Conservation (phyloP, 1,140 invertebrate species). For the Helicorthomorpha holstii region DNA sequence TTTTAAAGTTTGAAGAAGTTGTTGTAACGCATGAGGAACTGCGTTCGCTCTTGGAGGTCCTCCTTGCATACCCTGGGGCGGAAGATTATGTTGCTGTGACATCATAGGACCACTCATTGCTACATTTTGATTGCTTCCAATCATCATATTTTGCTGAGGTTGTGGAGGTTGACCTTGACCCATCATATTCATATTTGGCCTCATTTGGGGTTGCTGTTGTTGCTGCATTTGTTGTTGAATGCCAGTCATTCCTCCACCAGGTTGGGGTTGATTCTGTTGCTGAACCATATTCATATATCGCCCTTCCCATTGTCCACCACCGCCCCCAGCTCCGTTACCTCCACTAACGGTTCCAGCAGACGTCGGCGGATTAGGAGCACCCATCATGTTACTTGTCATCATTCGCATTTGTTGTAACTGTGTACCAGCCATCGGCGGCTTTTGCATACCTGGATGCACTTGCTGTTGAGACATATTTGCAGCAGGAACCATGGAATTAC, state of each 20-base stretch:
- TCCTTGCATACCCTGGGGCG: constrained; percentile 11
- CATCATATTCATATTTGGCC: constrained; percentile 4
- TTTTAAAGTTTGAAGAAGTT: constrained; percentile 72
- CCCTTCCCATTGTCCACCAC: constrained; percentile 3
- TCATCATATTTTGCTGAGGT: constrained; percentile 15
- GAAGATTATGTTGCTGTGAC: constrained; percentile 5
- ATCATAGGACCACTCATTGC: constrained; percentile 24
- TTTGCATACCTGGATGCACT: constrained; percentile 2
- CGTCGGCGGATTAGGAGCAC: too few species aligned
- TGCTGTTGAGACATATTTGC: constrained; percentile 1
- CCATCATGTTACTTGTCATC: constrained; percentile 9
- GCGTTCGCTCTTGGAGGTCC: constrained; percentile 25
- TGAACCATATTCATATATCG: constrained; percentile 14
- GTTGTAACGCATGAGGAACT: constrained; percentile 52
- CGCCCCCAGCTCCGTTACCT: too few species aligned
- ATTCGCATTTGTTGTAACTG: constrained; percentile 7
- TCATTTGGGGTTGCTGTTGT: constrained; percentile 6
- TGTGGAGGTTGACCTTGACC: not conserved
- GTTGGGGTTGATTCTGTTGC: constrained; percentile 15
- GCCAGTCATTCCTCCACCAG: not conserved
- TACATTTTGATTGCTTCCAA: too few species aligned
- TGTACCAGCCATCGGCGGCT: constrained; percentile 2
- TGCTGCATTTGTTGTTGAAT: constrained; percentile 15
- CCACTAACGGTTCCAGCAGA: not conserved
- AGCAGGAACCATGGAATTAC: constrained; percentile 31